Evolutionary conservation across 2,113 vertebrate genomes (phyloP).

Genomic region (Elephantulus edwardii): DNA sequence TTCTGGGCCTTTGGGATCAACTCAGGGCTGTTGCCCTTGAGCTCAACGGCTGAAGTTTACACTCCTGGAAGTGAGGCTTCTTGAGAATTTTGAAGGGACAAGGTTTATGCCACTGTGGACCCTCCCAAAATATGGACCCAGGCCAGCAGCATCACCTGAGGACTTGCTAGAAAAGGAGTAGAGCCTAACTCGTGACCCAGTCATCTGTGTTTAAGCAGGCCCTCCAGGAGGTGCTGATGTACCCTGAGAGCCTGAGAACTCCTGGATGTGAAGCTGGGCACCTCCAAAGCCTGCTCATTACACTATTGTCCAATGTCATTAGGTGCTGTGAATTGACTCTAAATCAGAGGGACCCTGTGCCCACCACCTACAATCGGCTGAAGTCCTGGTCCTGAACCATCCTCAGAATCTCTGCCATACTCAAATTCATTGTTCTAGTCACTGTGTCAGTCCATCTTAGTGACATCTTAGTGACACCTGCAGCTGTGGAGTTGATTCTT

Average conservation of each 20-base stretch:
- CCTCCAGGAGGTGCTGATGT: rapidly evolving
- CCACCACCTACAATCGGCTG: too few species aligned
- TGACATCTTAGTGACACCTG: too few species aligned
- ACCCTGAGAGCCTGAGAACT: neutral
- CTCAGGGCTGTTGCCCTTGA: neutral
- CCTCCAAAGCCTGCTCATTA: neutral
- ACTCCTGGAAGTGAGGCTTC: neutral
- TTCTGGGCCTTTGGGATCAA: neutral
- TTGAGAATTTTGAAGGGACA: neutral
- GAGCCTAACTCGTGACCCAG: too few species aligned
- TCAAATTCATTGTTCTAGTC: too few species aligned
- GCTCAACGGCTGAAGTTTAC: neutral
- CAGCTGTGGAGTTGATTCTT: too few species aligned
- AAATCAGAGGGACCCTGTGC: too few species aligned
- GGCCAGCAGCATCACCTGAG: neutral
- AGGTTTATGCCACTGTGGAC: neutral
- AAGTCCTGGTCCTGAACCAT: too few species aligned
- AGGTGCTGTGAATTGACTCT: too few species aligned
- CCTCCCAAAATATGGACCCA: neutral
- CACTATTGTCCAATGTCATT: too few species aligned
- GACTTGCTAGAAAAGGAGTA: neutral
- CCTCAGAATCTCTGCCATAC: too few species aligned
- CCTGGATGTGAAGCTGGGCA: rapidly evolving
- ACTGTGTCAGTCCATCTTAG: too few species aligned
- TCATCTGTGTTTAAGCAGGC: too few species aligned